These are phyloP conservation scores for Lucinisca nassula DNA, from an alignment of 2,888 invertebrate genomes.

Conservation along the genomic window DNA sequence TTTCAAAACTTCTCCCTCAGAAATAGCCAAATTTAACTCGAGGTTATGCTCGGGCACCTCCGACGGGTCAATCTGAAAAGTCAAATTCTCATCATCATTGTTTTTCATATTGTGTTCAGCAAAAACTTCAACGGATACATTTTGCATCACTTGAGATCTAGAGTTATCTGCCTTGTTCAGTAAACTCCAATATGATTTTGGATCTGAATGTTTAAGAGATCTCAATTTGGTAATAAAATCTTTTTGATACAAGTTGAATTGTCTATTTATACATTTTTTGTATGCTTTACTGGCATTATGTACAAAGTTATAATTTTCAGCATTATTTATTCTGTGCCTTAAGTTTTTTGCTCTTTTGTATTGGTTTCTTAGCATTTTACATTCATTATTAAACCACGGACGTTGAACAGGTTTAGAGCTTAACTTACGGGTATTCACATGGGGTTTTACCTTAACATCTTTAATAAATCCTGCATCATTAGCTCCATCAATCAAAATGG, in stretches of 20 bases:
- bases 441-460: not conserved
- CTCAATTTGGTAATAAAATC: not conserved
- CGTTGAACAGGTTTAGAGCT: not conserved
- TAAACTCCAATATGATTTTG: constrained; percentile 6
- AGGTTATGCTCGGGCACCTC: not conserved
- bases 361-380: not conserved
- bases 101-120: not conserved
- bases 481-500: not conserved
- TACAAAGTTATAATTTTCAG: not conserved
- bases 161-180: not conserved
- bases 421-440: not conserved
- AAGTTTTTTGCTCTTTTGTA: not conserved
- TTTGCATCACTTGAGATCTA: not conserved
- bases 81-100: not conserved
- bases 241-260: not conserved
- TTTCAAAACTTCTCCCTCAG: not conserved
- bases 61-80: not conserved
- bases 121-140: not conserved
- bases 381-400: not conserved
- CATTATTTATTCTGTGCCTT: not conserved
- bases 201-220: not conserved
- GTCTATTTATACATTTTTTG: constrained; percentile 5
- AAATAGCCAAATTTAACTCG: not conserved
- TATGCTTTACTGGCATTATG: not conserved
- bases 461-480: constrained; percentile 1